Conservation (phyloP, 2,888 invertebrate genomes). For the Dermolepida albohirtum region DNA sequence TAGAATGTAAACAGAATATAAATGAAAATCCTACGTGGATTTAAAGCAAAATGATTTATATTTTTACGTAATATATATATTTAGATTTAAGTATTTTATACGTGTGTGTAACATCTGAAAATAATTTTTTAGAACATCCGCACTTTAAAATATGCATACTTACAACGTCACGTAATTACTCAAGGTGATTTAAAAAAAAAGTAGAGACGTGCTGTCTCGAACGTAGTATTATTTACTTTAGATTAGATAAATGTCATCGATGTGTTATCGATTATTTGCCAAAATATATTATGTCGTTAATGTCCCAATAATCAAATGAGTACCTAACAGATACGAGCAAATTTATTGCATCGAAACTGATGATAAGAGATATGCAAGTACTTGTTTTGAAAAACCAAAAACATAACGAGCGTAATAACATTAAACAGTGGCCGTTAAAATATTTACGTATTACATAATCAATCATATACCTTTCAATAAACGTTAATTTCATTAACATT, state of each 20-base stretch:
- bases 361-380: no score
- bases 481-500: no score
- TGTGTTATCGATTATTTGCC: constrained; percentile 9
- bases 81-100: constrained; percentile 23
- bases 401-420: no score
- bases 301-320: no score
- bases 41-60: constrained; percentile 19
- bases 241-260: constrained; percentile 24
- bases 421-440: no score
- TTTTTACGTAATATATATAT: constrained; percentile 14
- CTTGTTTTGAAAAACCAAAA: no score
- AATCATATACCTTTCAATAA: no score
- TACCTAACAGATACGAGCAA: no score
- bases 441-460: no score
- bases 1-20: constrained; percentile 18
- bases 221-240: constrained; percentile 25
- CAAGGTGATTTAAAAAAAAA: constrained; percentile 24
- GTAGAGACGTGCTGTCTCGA: constrained; percentile 33
- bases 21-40: constrained; percentile 8
- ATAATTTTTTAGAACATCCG: no score
- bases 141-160: no score
- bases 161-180: not conserved
- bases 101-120: constrained; percentile 1
- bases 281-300: constrained; percentile 7
- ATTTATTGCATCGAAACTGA: no score